Percentiles rank a stretch among this genome's conserved stretches.
These are phyloP conservation scores for Anser brachyrhynchus DNA, from an alignment of 2,113 vertebrate species.

Conservation along the genomic window DNA sequence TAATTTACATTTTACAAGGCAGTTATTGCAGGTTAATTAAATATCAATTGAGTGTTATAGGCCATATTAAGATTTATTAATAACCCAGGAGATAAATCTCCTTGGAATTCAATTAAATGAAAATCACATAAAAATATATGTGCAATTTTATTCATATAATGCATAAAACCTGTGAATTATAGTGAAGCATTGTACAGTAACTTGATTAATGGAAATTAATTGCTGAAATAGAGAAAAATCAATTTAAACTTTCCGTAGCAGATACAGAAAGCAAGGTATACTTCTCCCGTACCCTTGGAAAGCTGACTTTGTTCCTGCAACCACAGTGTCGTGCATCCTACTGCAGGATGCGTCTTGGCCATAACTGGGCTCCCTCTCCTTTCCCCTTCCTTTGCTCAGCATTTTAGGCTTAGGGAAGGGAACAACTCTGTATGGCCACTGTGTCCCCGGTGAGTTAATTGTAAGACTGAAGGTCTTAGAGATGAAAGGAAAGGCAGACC, in stretches of 20 bases:
- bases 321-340: rapidly evolving
- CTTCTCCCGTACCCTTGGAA: neutral
- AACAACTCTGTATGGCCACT: rapidly evolving
- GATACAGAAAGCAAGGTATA: neutral
- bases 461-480: neutral
- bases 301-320: neutral
- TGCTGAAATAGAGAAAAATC: conserved; percentile 55
- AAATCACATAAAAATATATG: conserved; percentile 74
- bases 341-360: neutral
- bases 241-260: conserved; percentile 42
- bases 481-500: neutral
- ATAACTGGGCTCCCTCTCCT: neutral
- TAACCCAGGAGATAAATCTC: conserved; percentile 75
- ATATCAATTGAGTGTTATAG: conserved; percentile 75
- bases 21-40: conserved; percentile 78
- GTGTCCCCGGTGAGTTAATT: rapidly evolving
- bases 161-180: conserved; percentile 70
- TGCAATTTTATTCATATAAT: conserved; percentile 70
- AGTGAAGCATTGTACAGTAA: conserved; percentile 33
- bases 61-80: conserved; percentile 79
- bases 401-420: rapidly evolving
- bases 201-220: conserved; percentile 71
- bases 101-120: conserved; percentile 77
- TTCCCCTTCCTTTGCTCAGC: neutral
- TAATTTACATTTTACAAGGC: conserved; percentile 75